Percentiles rank a stretch among this genome's conserved stretches.
Conservation (phyloP, 1,140 invertebrate genomes). For the Cotesia chilonis region DNA sequence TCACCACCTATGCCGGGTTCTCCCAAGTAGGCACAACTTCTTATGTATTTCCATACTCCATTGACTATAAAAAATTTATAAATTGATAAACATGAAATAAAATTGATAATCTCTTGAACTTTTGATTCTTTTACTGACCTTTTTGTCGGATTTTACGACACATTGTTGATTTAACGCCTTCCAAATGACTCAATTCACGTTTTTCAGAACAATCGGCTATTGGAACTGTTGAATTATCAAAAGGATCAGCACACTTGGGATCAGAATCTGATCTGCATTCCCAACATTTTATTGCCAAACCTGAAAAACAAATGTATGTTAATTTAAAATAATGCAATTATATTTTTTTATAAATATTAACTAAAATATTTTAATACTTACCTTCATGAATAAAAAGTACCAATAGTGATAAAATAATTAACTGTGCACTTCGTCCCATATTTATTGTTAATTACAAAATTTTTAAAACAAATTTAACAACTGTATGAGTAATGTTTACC, state of each 20-base stretch:
- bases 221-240: conserved; percentile 88
- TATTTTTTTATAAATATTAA: too few species aligned
- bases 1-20: conserved; percentile 89
- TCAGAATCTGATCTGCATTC: conserved; percentile 87
- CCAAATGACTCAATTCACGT: conserved; percentile 72
- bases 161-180: conserved; percentile 80
- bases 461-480: too few species aligned
- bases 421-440: too few species aligned
- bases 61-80: conserved; percentile 73
- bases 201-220: conserved; percentile 85
- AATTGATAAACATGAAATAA: neutral
- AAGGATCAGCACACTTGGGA: conserved; percentile 91
- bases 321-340: neutral
- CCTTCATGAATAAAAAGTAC: conserved; percentile 26
- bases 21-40: conserved; percentile 89
- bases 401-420: conserved; percentile 10
- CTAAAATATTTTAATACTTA: conserved; percentile 9
- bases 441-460: too few species aligned
- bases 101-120: too few species aligned
- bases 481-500: too few species aligned
- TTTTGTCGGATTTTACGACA: conserved; percentile 93
- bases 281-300: conserved; percentile 87
- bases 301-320: conserved; percentile 58
- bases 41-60: conserved; percentile 89
- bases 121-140: conserved; percentile 66